Evolutionary conservation across 2,113 vertebrate genomes (phyloP), one percentile per base, ranked within the genome.

Genomic region (Oreochromis spilurus): DNA sequence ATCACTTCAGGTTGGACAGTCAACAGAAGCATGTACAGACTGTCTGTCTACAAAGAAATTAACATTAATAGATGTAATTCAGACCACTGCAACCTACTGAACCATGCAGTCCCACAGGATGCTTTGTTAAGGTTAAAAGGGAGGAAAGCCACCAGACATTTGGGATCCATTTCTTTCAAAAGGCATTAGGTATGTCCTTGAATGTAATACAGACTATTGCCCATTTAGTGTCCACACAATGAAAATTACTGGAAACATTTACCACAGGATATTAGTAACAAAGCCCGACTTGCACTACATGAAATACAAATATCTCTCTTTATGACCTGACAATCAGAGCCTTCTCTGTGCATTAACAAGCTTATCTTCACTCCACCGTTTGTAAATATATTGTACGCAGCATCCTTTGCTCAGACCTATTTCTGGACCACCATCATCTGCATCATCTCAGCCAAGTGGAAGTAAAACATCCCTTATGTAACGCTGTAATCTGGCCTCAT

Each of bases 381-480:
- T 79, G 85, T 82, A 84, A 91, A 81, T 31, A 52, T 24, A 52
- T 17, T 34, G 58, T 16, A 82, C 38, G 80, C 82, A 85, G 88
- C 85, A 83, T 90, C 88, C 79, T 40, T 78, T 60, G 57, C 34
- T 83, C 55, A 57, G 84, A 78, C 85, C 93, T 90, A 91, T 93
- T 94, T 95, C 86, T 90, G 89, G 81, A 94, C 17, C 84, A 80
- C 82, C 89, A 89, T 91, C 91, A 72, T 85, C 79, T 82, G 79
- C 89, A 89, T 87, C 90, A 84, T 84, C 31, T 79, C 89, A 85
- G 88, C 45, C 88, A 36, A 92, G 90, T 84, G 89, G 91, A 92
- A 93, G 91, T 84, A 88, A 93, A 92, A 86, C 90, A 81, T 86
- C 67, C 50, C 83, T 94, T 95, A 95, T 67, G 86, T 88, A 92